Evolutionary conservation across 2,888 invertebrate species (phyloP).

Genomic region (Aspidapion aeneum): DNA sequence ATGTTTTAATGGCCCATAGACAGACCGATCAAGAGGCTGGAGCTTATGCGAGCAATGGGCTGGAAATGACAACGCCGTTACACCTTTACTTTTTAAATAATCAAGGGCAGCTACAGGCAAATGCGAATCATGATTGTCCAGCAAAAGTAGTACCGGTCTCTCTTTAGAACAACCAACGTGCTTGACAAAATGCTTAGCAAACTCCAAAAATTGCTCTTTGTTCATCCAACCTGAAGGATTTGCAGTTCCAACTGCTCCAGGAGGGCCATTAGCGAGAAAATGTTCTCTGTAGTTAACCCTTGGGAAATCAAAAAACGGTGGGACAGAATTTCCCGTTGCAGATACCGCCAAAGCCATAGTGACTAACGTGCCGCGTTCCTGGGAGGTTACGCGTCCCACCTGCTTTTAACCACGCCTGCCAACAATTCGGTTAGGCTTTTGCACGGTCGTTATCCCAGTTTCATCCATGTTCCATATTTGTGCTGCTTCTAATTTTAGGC

Average conservation of each 20-base stretch:
- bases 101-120: neutral
- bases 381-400: conserved; percentile 2
- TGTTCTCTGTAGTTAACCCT: conserved; percentile 1
- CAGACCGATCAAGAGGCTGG: neutral
- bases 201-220: neutral
- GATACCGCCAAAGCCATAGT: conserved; percentile 2
- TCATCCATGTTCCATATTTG: too few relatives aligned
- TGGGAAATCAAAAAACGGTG: conserved; percentile 1
- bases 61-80: neutral
- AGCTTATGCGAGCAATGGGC: neutral
- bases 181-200: neutral
- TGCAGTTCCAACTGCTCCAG: conserved; percentile 6
- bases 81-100: neutral
- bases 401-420: conserved; percentile 7
- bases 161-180: neutral
- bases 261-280: conserved; percentile 5
- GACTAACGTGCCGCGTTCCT: conserved; percentile 4
- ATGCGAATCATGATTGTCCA: neutral
- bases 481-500: conserved; percentile 7
- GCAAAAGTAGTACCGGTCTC: neutral
- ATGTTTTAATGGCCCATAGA: neutral
- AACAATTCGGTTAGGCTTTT: conserved; percentile 8
- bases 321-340: neutral
- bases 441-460: too few relatives aligned
- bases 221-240: conserved; percentile 1